These are phyloP conservation scores for Lutraria rhynchaena DNA, from an alignment of 1,140 invertebrate genomes.

Conservation along the genomic window DNA sequence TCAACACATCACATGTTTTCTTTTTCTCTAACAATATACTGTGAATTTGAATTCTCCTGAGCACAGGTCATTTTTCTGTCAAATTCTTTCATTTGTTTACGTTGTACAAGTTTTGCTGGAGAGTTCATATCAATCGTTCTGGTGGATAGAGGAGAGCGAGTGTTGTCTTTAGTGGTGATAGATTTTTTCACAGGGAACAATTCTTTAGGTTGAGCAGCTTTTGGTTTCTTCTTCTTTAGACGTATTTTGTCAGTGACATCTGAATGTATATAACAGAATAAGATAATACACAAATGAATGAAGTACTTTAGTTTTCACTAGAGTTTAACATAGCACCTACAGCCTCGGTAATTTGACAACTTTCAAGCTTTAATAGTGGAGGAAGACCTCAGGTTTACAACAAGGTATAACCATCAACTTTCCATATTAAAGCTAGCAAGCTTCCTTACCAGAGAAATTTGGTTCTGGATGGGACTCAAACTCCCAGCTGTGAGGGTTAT, in stretches of 20 bases:
- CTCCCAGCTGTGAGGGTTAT: no score
- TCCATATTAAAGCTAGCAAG: no score
- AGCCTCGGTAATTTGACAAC: no score
- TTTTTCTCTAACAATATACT: slow-evolving; percentile 48
- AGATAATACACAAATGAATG: no score
- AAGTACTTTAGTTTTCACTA: no score
- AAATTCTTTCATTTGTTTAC: slow-evolving; percentile 52
- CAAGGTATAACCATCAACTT: no score
- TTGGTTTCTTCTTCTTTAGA: slow-evolving; percentile 40
- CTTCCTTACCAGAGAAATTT: no score
- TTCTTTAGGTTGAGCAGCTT: slow-evolving; percentile 41
- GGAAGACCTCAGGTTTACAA: no score
- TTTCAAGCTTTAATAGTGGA: no score
- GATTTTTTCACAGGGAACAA: slow-evolving; percentile 32
- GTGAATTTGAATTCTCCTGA: slow-evolving; percentile 28
- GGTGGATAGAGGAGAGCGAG: slow-evolving; percentile 39
- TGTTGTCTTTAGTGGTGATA: slow-evolving; percentile 17
- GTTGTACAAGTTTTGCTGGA: slow-evolving; percentile 44
- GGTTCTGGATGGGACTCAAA: no score
- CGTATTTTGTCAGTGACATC: slow-evolving; percentile 20
- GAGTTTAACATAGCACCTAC: no score
- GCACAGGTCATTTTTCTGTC: slow-evolving; percentile 42
- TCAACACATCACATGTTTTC: slow-evolving; percentile 47
- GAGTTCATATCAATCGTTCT: slow-evolving; percentile 53
- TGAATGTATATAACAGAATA: background rate